Evolutionary conservation across 2,113 vertebrate genomes (phyloP).

Genomic region (Poeciliopsis turrubarensis): DNA sequence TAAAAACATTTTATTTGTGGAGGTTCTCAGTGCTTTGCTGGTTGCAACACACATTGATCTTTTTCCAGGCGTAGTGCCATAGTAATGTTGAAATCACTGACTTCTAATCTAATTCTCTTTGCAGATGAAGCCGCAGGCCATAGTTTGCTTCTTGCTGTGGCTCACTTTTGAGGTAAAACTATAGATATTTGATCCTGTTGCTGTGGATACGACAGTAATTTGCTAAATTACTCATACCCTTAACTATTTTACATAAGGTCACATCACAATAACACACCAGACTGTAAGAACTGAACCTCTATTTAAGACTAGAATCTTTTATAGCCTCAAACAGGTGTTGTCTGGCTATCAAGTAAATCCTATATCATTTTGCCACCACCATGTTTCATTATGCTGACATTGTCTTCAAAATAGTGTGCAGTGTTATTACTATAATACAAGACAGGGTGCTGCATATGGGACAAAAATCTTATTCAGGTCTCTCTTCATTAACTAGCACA

Average conservation of each 20-base stretch:
- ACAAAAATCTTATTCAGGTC: background rate
- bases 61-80: constrained; percentile 34
- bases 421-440: background rate
- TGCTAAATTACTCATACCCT: background rate
- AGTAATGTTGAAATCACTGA: constrained; percentile 43
- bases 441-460: no score
- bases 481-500: background rate
- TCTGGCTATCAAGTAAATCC: background rate
- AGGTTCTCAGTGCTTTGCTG: background rate
- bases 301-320: background rate
- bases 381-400: background rate
- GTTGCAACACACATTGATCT: constrained; percentile 58
- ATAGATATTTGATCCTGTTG: background rate
- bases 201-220: background rate
- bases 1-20: background rate
- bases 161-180: constrained; percentile 67
- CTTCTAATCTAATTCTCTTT: background rate
- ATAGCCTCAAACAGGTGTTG: no score
- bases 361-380: background rate
- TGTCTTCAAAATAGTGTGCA: background rate
- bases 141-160: constrained; percentile 44
- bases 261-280: background rate
- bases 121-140: constrained; percentile 55
- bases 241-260: background rate
- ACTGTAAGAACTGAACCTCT: background rate